Conservation (phyloP, 2,888 invertebrate species). For the Osmoderma eremita region DNA sequence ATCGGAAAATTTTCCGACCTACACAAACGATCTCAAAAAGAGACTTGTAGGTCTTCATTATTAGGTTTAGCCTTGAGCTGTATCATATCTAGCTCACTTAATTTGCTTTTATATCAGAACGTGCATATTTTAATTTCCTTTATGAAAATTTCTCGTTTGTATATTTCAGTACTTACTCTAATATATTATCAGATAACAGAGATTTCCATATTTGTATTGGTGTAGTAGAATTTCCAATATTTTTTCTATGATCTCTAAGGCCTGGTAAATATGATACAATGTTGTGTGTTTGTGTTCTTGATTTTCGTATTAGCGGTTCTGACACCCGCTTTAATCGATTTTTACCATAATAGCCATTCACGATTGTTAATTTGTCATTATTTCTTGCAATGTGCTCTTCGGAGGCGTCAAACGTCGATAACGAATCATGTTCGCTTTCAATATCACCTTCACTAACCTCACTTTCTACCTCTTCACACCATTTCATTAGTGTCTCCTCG, state of each 20-base stretch:
- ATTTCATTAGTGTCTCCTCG: conserved; percentile 3
- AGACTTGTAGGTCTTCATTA: not conserved
- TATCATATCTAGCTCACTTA: conserved; percentile 7
- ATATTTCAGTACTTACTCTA: not conserved
- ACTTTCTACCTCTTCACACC: not conserved
- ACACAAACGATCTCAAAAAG: not conserved
- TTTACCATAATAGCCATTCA: not conserved
- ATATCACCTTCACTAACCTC: not conserved
- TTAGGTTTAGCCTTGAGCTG: not conserved
- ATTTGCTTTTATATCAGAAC: not conserved
- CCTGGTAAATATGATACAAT: conserved; percentile 19
- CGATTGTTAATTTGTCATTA: not conserved
- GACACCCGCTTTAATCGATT: conserved; percentile 12
- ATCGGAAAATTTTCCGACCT: conserved; percentile 1
- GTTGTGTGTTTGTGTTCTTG: conserved; percentile 15
- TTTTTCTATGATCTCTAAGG: conserved; percentile 6
- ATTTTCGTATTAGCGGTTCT: conserved; percentile 6
- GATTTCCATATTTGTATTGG: conserved; percentile 25
- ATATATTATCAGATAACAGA: conserved; percentile 8
- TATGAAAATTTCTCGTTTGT: conserved; percentile 4
- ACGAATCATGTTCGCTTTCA: not conserved
- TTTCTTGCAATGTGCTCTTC: not conserved
- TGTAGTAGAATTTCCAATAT: conserved; percentile 18
- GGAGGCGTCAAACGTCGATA: not conserved
- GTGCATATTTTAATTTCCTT: not conserved